These are phyloP conservation scores for Spisula subtruncata DNA, from an alignment of 2,888 invertebrate genomes.

Conservation along the genomic window DNA sequence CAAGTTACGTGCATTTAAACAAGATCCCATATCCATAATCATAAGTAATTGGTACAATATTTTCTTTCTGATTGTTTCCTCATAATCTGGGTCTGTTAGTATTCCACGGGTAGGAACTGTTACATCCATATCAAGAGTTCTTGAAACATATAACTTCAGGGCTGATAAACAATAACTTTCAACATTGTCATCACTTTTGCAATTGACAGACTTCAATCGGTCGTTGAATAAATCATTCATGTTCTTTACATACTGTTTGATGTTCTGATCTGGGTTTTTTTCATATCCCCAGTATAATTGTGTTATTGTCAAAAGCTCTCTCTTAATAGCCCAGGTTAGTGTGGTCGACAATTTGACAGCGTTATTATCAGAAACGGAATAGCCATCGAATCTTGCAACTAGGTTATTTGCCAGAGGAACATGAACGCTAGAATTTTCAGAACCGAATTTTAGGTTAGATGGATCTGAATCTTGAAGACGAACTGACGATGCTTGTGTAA, in stretches of 20 bases:
- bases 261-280: neutral
- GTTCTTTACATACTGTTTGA: constrained; percentile 20
- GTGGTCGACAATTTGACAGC: neutral
- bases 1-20: constrained; percentile 32
- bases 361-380: neutral
- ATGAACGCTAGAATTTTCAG: constrained; percentile 13
- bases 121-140: constrained; percentile 31
- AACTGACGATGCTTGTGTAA: constrained; percentile 31
- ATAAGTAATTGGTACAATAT: constrained; percentile 30
- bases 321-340: constrained; percentile 20
- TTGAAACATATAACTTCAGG: constrained; percentile 19
- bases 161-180: constrained; percentile 36
- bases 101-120: neutral
- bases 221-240: constrained; percentile 23
- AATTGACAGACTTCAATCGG: constrained; percentile 12
- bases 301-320: constrained; percentile 42
- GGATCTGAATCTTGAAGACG: neutral
- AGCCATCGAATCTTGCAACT: constrained; percentile 33
- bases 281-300: constrained; percentile 31
- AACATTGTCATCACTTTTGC: constrained; percentile 20
- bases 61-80: constrained; percentile 37
- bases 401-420: constrained; percentile 25
- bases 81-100: constrained; percentile 11
- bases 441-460: constrained; percentile 5
- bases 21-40: constrained; percentile 30